These are phyloP conservation scores for Pogoniulus pusillus DNA, from an alignment of 2,797 vertebrate species.

Conservation along the genomic window DNA sequence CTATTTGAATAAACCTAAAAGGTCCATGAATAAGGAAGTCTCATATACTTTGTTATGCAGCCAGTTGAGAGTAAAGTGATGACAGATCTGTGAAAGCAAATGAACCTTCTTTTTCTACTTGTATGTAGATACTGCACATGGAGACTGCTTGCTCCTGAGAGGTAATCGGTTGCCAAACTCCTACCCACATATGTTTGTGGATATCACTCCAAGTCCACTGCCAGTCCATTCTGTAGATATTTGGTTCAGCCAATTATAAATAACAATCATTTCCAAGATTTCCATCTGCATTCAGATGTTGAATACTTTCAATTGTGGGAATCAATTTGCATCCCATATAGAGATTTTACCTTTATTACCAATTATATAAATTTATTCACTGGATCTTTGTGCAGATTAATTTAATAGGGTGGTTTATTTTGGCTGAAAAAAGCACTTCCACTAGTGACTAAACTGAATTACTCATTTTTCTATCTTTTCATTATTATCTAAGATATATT, in stretches of 20 bases:
- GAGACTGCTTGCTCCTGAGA: not conserved
- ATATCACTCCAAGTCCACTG: not conserved
- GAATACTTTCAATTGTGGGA: not conserved
- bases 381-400: not conserved
- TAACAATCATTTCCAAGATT: not conserved
- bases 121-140: not conserved
- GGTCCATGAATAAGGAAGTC: conserved; percentile 24
- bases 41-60: conserved; percentile 1
- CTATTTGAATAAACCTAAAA: conserved; percentile 48
- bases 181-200: not conserved
- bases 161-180: conserved; percentile 9
- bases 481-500: not conserved
- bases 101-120: conserved; percentile 37
- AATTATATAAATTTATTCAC: not conserved
- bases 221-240: not conserved
- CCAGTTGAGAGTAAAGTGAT: conserved; percentile 23
- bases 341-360: not conserved
- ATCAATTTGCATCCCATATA: not conserved
- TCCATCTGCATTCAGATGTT: not conserved
- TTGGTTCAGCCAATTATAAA: not conserved
- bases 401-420: not conserved
- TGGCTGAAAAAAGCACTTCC: not conserved
- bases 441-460: not conserved
- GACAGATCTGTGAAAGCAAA: conserved; percentile 43
- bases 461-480: not conserved